phyloP scores from a whole-genome alignment of 1,140 invertebrate species.

The Vanessa tameamea region DNA sequence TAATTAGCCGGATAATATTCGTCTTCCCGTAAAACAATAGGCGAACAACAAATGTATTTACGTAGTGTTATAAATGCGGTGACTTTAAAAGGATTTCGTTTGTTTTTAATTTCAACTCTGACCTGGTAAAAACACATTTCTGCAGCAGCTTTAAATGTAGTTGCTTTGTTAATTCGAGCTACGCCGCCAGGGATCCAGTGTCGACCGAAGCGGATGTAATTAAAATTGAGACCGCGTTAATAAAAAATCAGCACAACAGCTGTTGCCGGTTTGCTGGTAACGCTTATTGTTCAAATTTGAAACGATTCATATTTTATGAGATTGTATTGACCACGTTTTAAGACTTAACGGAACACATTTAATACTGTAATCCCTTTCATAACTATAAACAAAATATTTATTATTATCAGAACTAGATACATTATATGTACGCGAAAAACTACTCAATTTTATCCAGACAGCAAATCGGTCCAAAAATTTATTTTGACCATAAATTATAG shows the following conservation, averaged over 20 bases:
- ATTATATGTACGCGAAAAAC: too few species aligned
- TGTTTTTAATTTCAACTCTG: conserved; percentile 2
- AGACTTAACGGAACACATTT: too few species aligned
- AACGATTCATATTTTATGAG: conserved; percentile 10
- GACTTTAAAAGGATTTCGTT: not conserved
- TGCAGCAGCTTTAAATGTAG: not conserved
- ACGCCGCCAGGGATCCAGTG: conserved; percentile 18
- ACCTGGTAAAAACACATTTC: conserved; percentile 1
- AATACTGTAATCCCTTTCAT: too few species aligned
- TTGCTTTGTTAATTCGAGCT: conserved; percentile 12
- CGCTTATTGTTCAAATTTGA: not conserved
- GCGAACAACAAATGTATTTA: not conserved
- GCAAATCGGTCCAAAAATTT: too few species aligned
- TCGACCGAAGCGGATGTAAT: conserved; percentile 23
- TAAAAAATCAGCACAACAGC: conserved; percentile 19
- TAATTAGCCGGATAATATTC: not conserved
- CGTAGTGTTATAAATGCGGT: not conserved
- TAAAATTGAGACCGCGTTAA: conserved; percentile 25
- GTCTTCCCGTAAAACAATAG: not conserved
- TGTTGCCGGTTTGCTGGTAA: not conserved
- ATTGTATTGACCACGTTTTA: not conserved
- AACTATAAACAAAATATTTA: too few species aligned
- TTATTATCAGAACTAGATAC: too few species aligned
- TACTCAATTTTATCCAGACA: too few species aligned
- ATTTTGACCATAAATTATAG: too few species aligned